Conservation (phyloP, 1,140 invertebrate species). For the Drosophila nigromelanica region DNA sequence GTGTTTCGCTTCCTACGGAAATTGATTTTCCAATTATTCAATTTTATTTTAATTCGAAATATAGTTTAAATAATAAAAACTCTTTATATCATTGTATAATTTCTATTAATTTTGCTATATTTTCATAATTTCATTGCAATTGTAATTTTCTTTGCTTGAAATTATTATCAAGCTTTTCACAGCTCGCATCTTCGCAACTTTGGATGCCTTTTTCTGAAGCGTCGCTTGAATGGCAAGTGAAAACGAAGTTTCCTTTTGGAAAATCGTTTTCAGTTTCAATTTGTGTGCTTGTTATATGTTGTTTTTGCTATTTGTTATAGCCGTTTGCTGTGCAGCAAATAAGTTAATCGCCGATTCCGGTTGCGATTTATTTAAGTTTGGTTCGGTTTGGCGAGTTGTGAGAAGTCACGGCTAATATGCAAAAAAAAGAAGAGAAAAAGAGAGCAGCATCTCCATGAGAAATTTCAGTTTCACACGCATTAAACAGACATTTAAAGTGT, state of each 20-base stretch:
- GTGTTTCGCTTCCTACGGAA: neutral
- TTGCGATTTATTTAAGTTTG: slow-evolving; percentile 31
- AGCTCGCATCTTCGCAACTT: slow-evolving; percentile 16
- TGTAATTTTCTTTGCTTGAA: neutral
- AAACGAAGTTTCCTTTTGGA: slow-evolving; percentile 64
- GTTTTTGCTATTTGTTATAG: slow-evolving; percentile 21
- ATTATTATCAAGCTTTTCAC: slow-evolving; percentile 1
- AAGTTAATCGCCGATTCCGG: slow-evolving; percentile 60
- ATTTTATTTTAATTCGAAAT: too few relatives aligned
- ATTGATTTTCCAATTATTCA: neutral
- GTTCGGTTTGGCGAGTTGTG: neutral
- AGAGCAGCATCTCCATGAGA: slow-evolving; percentile 18
- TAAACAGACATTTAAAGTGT: neutral
- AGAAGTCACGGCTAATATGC: slow-evolving; percentile 12
- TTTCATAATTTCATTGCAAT: neutral
- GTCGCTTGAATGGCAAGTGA: slow-evolving; percentile 39
- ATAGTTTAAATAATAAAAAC: too few relatives aligned
- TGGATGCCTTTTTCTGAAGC: slow-evolving; percentile 8
- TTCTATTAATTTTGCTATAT: neutral
- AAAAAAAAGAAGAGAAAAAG: neutral
- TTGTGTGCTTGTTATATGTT: slow-evolving; percentile 33
- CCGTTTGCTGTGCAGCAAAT: slow-evolving; percentile 37
- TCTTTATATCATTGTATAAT: too few relatives aligned
- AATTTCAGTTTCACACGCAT: slow-evolving; percentile 45
- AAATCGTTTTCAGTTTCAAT: slow-evolving; percentile 57